Evolutionary conservation across 2,113 vertebrate species (phyloP).

Genomic region (Oenanthe melanoleuca): DNA sequence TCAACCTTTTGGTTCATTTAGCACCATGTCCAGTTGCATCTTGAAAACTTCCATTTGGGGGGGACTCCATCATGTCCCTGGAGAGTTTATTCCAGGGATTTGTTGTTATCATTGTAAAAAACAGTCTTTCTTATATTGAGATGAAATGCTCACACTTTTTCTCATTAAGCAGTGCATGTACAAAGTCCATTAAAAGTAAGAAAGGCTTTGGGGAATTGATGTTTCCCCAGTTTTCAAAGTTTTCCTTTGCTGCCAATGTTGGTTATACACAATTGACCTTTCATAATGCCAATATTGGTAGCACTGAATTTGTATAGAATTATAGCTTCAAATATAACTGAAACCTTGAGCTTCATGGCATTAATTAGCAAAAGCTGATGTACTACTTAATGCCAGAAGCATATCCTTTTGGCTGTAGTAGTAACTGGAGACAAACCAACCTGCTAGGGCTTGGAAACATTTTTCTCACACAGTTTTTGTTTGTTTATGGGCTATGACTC

Average conservation of each 20-base stretch:
- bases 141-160: not conserved
- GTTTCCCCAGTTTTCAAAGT: not conserved
- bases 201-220: not conserved
- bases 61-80: not conserved
- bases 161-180: not conserved
- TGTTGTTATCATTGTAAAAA: not conserved
- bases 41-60: not conserved
- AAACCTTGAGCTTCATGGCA: not conserved
- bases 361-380: not conserved
- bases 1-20: not conserved
- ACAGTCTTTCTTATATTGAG: not conserved
- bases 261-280: not conserved
- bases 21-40: too few species aligned
- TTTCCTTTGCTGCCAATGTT: not conserved
- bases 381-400: not conserved
- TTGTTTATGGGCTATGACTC: not conserved
- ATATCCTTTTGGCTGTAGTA: not conserved
- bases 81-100: not conserved
- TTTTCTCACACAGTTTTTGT: not conserved
- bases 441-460: not conserved
- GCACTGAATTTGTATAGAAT: not conserved
- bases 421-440: not conserved
- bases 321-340: not conserved
- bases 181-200: not conserved
- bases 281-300: not conserved